phyloP scores from a whole-genome alignment of 2,797 vertebrate species.

The Pantherophis alleghaniensis region DNA sequence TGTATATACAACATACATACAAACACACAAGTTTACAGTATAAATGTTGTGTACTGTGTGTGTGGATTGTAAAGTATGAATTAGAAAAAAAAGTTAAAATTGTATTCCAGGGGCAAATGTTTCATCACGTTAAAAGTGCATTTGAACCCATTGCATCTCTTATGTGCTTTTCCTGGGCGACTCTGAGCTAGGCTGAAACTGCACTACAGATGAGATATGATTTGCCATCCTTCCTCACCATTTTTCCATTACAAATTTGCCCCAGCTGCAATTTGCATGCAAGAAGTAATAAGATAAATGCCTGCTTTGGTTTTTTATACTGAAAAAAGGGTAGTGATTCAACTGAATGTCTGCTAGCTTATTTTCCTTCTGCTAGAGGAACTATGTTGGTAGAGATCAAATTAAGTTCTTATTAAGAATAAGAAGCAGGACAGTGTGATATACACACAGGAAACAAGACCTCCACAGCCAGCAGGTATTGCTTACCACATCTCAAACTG shows the following conservation, averaged over 20 bases:
- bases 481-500: background rate
- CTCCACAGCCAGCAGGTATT: background rate
- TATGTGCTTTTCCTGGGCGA: background rate
- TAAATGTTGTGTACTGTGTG: too few relatives aligned
- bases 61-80: background rate
- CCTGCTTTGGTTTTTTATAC: background rate
- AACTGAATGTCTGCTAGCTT: background rate
- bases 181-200: background rate
- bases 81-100: background rate
- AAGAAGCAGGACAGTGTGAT: background rate
- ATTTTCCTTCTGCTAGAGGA: background rate
- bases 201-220: background rate
- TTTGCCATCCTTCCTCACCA: background rate
- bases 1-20: too few relatives aligned
- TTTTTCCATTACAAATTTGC: background rate
- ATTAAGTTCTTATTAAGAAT: background rate
- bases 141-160: background rate
- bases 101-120: background rate
- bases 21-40: background rate
- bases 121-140: background rate
- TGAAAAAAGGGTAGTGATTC: background rate
- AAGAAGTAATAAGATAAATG: background rate
- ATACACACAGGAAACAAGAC: background rate
- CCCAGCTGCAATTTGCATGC: background rate
- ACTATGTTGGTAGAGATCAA: background rate